These are phyloP conservation scores for Phaetusa simplex DNA, from an alignment of 2,113 vertebrate genomes.

Conservation along the genomic window DNA sequence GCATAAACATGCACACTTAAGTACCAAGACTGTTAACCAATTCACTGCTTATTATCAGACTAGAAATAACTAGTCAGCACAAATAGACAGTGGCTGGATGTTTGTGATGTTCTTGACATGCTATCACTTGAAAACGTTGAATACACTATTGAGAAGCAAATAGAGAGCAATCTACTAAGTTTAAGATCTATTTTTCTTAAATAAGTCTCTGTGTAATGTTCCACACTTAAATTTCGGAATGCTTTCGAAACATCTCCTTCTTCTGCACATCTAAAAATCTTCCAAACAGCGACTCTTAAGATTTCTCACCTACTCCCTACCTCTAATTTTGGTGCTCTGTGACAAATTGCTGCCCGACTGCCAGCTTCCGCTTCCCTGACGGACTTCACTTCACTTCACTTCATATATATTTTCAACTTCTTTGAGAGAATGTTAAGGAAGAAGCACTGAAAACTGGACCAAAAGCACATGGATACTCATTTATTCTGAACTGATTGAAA, in stretches of 20 bases:
- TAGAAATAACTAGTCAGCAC: neutral
- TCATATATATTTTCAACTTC: neutral
- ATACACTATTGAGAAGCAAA: neutral
- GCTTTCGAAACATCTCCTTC: neutral
- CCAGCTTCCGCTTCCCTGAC: neutral
- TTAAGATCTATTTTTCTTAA: neutral
- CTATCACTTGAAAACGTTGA: neutral
- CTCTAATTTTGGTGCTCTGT: neutral
- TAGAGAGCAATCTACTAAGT: neutral
- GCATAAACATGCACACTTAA: constrained; percentile 44
- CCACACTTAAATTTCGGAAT: neutral
- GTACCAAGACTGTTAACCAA: constrained; percentile 47
- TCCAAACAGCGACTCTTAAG: neutral
- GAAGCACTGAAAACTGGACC: neutral
- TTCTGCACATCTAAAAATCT: neutral
- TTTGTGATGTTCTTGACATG: neutral
- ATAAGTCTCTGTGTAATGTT: neutral
- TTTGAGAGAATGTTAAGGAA: neutral
- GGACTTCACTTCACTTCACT: neutral
- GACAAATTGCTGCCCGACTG: neutral
- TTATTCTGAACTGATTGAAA: neutral
- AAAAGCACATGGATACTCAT: neutral
- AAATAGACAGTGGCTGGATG: neutral
- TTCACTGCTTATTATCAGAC: constrained; percentile 43
- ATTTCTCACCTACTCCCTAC: neutral